Evolutionary conservation across 2,113 vertebrate species (phyloP), one percentile per base, ranked within the genome.

Genomic region (Talpa occidentalis): DNA sequence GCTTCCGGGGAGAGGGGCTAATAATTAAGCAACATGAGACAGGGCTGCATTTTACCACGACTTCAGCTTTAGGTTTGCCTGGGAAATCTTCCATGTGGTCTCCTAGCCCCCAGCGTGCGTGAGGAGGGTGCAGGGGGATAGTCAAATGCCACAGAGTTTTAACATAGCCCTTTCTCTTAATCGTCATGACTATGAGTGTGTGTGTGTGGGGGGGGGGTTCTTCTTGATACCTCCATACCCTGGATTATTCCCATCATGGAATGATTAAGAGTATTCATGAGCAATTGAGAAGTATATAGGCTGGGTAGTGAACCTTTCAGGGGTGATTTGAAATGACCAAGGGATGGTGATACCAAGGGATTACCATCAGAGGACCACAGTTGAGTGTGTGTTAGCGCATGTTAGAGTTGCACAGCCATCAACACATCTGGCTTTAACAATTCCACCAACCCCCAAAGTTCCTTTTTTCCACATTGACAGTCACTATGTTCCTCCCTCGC

Each of bases 21-120:
- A 14, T 40, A 3, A 47, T 17, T 37, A 64, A n/a, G 28, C 4
- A 11, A 11, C 49, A 0, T 2, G n/a, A 17, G 19, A 21, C 72
- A n/a, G 0, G 3, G 32, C n/a, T 10, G 7, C 4, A 21, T 0
- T 37, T 37, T 26, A 0, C 44, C 8, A 11, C 35, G 2, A 35
- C 15, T 21, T 78, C 35, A 6, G 16, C 40, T 81, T 94, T 21
- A 0, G 6, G 22, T 37, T 37, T 17, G 3, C 37, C 47, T 40
- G 32, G 19, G 11, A 32, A 21, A 22, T 37, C 17, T 85, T 26
- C 32, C 3, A 3, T 28, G 22, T 66, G 54, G 30, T 52, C 62
- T 21, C 24, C 14, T 26, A 10, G 26, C 32, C 19, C 28, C 24
- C 44, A 10, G 19, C 4, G 19, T 56, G 54, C 54, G 19, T 54